Evolutionary conservation across 2,888 invertebrate species (phyloP).

Genomic region (Zaprionus lineosus): DNA sequence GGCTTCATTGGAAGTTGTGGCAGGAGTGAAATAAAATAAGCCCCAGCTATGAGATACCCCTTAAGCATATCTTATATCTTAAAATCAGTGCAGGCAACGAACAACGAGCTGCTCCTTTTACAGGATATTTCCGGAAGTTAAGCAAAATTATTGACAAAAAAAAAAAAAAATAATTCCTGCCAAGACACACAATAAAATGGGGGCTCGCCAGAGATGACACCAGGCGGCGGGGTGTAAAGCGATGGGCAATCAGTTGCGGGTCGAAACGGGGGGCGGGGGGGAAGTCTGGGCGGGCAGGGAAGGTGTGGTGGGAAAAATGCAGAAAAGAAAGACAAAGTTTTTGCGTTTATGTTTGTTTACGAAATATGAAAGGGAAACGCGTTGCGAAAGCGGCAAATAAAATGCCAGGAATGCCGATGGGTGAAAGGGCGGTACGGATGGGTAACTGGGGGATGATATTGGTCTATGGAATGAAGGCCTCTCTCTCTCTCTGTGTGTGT

Average conservation of each 20-base stretch:
- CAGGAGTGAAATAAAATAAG: slow-evolving; percentile 18
- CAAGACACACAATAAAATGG: slow-evolving; percentile 34
- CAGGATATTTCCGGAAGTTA: too few species aligned
- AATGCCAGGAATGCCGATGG: slow-evolving; percentile 45
- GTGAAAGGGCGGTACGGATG: background rate
- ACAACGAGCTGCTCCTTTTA: too few species aligned
- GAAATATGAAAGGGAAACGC: slow-evolving; percentile 66
- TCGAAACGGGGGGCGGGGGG: too few species aligned
- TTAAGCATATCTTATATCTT: too few species aligned
- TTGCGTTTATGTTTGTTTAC: slow-evolving; percentile 69
- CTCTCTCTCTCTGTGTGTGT: slow-evolving; percentile 16
- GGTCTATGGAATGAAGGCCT: slow-evolving; percentile 6
- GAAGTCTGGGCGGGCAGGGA: too few species aligned
- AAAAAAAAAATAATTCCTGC: slow-evolving; percentile 1
- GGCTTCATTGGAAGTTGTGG: slow-evolving; percentile 43
- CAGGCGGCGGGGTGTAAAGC: slow-evolving; percentile 15
- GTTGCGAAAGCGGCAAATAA: slow-evolving; percentile 55
- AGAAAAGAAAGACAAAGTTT: slow-evolving; percentile 54
- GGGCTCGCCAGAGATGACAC: slow-evolving; percentile 48
- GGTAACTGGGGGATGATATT: background rate
- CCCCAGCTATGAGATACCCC: too few species aligned
- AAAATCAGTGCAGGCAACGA: slow-evolving; percentile 16
- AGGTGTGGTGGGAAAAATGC: slow-evolving; percentile 13
- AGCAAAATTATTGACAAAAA: slow-evolving; percentile 23
- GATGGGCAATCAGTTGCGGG: too few species aligned